Conservation (phyloP, 2,113 vertebrate genomes). For the Mesocricetus auratus region DNA sequence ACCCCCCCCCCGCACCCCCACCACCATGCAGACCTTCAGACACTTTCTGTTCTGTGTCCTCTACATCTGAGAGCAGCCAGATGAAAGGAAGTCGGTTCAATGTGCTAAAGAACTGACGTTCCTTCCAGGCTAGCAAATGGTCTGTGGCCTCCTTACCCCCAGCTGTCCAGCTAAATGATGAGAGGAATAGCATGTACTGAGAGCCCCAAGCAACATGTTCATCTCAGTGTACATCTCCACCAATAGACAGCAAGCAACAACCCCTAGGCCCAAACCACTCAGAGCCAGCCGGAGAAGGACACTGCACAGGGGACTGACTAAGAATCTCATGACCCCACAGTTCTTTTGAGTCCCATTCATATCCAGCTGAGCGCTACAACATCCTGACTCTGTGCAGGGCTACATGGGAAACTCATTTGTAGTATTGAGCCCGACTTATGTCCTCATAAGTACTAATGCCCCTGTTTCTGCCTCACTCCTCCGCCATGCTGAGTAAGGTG, state of each 20-base stretch:
- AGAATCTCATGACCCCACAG: background rate
- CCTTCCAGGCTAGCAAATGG: background rate
- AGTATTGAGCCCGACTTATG: accelerated
- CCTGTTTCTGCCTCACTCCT: background rate
- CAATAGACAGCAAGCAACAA: accelerated
- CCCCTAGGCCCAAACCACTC: background rate
- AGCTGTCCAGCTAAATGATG: background rate
- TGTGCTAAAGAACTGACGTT: background rate
- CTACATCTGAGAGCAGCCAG: background rate
- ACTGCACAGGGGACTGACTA: background rate
- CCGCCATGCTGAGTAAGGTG: background rate
- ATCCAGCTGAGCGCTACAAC: background rate
- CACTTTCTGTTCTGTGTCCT: conserved; percentile 57
- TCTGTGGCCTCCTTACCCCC: accelerated
- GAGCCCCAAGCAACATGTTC: accelerated
- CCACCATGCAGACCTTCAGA: background rate
- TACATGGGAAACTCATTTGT: background rate
- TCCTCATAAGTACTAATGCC: background rate
- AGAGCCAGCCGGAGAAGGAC: background rate
- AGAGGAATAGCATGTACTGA: accelerated
- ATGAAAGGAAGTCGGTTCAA: background rate
- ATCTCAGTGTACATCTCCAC: background rate
- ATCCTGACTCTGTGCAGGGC: no score
- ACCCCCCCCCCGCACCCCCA: no score
- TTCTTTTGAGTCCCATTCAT: background rate